Conservation (phyloP, 1,140 invertebrate species). For the Battus philenor region DNA sequence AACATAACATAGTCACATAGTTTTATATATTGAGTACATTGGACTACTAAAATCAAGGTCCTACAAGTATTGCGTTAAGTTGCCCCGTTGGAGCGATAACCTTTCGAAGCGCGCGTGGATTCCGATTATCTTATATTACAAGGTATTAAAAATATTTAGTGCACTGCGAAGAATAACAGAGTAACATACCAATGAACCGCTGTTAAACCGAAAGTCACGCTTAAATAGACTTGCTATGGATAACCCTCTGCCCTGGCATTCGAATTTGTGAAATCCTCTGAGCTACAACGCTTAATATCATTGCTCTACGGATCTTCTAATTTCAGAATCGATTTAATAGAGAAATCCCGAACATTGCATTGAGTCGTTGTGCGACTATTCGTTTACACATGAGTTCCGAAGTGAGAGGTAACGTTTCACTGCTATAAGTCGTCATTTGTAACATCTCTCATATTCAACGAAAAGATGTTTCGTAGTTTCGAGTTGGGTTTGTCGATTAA, state of each 20-base stretch:
- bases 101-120: conserved; percentile 17
- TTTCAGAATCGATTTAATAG: too few species aligned
- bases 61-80: conserved; percentile 13
- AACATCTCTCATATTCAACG: too few species aligned
- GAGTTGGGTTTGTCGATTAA: too few species aligned
- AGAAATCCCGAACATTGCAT: too few species aligned
- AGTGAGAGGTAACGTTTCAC: too few species aligned
- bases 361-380: too few species aligned
- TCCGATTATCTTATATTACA: conserved; percentile 2
- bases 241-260: background rate
- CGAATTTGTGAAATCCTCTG: background rate
- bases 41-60: conserved; percentile 35
- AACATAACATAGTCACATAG: too few species aligned
- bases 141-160: conserved; percentile 2
- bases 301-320: too few species aligned
- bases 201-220: background rate
- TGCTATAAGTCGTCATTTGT: too few species aligned
- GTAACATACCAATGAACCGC: too few species aligned
- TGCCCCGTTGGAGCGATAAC: conserved; percentile 24
- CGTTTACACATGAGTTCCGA: too few species aligned
- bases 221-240: background rate
- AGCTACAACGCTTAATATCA: conserved; percentile 15
- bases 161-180: background rate
- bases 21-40: conserved; percentile 7
- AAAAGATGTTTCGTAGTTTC: too few species aligned